Evolutionary conservation across 1,140 invertebrate genomes (phyloP).

Genomic region (Drosophila lowei): DNA sequence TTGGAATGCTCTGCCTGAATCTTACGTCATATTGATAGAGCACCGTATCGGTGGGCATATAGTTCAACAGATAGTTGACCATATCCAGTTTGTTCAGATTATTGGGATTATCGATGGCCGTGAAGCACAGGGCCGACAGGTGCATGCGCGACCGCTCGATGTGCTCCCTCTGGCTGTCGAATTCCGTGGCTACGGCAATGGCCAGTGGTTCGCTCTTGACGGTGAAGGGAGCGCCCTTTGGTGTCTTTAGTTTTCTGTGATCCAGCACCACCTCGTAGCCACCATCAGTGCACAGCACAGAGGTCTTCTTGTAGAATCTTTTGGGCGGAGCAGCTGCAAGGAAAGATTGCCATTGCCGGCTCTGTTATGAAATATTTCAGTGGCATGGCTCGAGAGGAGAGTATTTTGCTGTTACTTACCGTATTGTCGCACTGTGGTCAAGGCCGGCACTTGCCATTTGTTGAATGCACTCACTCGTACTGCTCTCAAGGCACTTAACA

Average conservation of each 20-base stretch:
- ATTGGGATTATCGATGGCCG: conserved; percentile 95
- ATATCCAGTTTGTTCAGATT: conserved; percentile 90
- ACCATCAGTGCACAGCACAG: conserved; percentile 86
- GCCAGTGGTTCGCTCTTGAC: conserved; percentile 94
- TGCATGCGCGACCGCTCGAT: conserved; percentile 94
- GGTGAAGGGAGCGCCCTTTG: conserved; percentile 89
- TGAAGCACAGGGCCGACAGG: conserved; percentile 95
- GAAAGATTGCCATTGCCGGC: conserved; percentile 14
- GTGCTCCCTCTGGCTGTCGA: conserved; percentile 92
- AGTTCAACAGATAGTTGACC: conserved; percentile 91
- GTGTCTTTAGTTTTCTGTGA: conserved; percentile 94
- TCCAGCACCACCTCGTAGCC: conserved; percentile 91
- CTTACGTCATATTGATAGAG: conserved; percentile 90
- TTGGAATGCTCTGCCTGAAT: not conserved
- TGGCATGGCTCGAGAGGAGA: too few relatives aligned
- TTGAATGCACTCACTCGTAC: conserved; percentile 19
- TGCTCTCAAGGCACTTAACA: conserved; percentile 30
- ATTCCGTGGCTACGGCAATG: conserved; percentile 95
- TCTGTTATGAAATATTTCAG: conserved; percentile 66
- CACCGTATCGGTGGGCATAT: conserved; percentile 94
- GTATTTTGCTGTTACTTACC: conserved; percentile 46
- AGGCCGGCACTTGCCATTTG: conserved; percentile 11
- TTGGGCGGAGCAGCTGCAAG: conserved; percentile 84
- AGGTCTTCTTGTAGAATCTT: conserved; percentile 89
- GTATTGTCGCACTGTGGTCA: conserved; percentile 41